phyloP scores from a whole-genome alignment of 2,888 invertebrate genomes.

The Temnothorax ravouxi region DNA sequence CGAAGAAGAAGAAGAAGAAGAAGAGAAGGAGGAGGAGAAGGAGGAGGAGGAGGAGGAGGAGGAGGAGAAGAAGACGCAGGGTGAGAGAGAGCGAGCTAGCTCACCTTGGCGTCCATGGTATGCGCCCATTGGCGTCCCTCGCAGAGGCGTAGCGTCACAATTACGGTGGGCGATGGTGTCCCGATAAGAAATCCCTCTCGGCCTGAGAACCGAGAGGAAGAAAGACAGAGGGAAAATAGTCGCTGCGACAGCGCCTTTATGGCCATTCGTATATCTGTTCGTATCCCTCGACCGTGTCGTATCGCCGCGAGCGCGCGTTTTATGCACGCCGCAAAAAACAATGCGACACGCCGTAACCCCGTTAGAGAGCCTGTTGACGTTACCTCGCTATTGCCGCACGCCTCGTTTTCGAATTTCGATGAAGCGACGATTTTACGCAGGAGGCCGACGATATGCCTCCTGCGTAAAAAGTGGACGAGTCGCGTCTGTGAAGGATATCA shows the following conservation, averaged over 20 bases:
- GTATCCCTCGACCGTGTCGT: constrained; percentile 19
- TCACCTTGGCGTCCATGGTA: constrained; percentile 83
- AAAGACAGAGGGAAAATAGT: constrained; percentile 16
- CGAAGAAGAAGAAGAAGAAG: constrained; percentile 30
- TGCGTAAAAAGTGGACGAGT: background rate
- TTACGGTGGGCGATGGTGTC: background rate
- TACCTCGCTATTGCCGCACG: background rate
- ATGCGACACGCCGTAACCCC: constrained; percentile 7
- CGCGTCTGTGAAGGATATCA: background rate
- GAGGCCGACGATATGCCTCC: background rate
- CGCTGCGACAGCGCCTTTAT: constrained; percentile 24
- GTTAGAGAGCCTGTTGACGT: constrained; percentile 9
- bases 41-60: background rate
- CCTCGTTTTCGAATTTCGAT: background rate
- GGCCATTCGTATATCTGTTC: background rate
- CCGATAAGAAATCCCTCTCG: constrained; percentile 49
- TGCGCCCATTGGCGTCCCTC: constrained; percentile 77
- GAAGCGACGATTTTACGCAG: background rate
- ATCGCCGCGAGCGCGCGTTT: constrained; percentile 18
- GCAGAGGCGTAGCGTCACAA: constrained; percentile 78
- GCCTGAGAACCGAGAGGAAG: background rate
- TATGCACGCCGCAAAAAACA: constrained; percentile 19
- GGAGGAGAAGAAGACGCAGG: constrained; percentile 23
- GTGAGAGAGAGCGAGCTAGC: constrained; percentile 77
- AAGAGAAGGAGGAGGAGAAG: too few relatives aligned